Percentiles rank a stretch among this genome's conserved stretches.
phyloP scores from a whole-genome alignment of 1,140 invertebrate genomes.

The Hyposmocoma kahamanoa region DNA sequence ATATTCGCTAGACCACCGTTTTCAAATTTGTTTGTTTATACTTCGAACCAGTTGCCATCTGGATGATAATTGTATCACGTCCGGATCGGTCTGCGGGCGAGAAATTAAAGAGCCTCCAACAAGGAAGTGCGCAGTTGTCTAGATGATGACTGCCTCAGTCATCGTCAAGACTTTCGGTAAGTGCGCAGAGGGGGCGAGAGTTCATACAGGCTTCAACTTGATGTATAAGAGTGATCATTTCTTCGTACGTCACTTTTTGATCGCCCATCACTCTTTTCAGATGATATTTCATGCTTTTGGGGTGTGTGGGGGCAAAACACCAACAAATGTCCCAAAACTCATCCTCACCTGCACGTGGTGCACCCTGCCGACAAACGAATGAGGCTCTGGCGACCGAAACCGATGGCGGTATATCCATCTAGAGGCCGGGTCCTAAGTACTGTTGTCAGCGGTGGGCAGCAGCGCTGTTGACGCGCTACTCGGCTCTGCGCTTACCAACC shows the following conservation, averaged over 20 bases:
- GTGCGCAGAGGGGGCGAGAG: conserved; percentile 13
- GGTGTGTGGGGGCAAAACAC: no score
- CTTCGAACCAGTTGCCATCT: not conserved
- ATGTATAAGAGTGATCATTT: conserved; percentile 15
- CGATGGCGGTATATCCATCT: no score
- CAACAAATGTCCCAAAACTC: no score
- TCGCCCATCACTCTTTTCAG: conserved; percentile 3
- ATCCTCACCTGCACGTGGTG: no score
- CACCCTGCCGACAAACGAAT: no score
- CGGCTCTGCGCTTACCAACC: no score
- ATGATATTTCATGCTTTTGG: conserved; percentile 5
- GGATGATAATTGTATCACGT: not conserved
- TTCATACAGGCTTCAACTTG: conserved; percentile 26
- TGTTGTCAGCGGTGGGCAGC: no score
- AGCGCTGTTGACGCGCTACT: no score
- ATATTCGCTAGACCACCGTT: not conserved
- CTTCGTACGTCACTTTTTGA: conserved; percentile 12
- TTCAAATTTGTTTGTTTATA: not conserved
- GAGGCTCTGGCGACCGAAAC: no score
- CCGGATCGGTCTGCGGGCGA: not conserved
- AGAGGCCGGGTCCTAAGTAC: no score
- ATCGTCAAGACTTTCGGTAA: conserved; percentile 5
- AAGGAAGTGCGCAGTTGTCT: not conserved
- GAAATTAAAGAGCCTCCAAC: not conserved
- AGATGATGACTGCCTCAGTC: not conserved